These are phyloP conservation scores for Psylliodes chrysocephalus DNA, from an alignment of 2,888 invertebrate species.

Conservation along the genomic window DNA sequence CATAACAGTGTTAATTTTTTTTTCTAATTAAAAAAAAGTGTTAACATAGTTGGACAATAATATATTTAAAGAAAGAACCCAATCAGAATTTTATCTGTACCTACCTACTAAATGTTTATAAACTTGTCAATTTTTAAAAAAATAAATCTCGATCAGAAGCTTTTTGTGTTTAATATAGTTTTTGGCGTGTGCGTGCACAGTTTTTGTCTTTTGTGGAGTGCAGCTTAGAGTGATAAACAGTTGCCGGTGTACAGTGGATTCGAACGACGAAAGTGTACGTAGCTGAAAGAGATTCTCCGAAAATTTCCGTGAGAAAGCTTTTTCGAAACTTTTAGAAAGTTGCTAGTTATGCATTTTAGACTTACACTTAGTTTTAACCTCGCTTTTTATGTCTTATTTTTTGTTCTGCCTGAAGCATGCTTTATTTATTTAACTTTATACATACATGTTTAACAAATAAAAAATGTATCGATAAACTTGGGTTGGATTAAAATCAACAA, in stretches of 20 bases:
- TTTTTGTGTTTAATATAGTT: conserved; percentile 43
- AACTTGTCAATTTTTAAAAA: conserved; percentile 43
- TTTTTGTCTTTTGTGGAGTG: conserved; percentile 40
- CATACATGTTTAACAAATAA: background rate
- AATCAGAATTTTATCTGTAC: conserved; percentile 35
- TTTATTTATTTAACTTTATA: background rate
- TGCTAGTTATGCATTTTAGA: conserved; percentile 14
- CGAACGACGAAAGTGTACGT: conserved; percentile 56
- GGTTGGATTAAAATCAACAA: too few relatives aligned
- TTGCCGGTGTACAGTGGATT: conserved; percentile 49
- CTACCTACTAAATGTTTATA: conserved; percentile 37
- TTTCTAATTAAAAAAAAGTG: conserved; percentile 12
- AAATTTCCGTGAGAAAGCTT: conserved; percentile 21
- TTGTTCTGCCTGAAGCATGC: conserved; percentile 11
- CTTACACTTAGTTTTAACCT: background rate
- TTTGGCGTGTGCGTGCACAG: conserved; percentile 37
- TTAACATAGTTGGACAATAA: conserved; percentile 49
- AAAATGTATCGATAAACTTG: too few relatives aligned
- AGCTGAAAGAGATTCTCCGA: conserved; percentile 43
- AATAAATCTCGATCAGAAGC: conserved; percentile 41
- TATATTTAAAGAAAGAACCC: conserved; percentile 25
- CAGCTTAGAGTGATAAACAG: conserved; percentile 53
- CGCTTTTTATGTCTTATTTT: conserved; percentile 13
- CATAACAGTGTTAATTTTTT: conserved; percentile 10
- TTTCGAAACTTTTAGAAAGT: conserved; percentile 27